Evolutionary conservation across 2,888 invertebrate species (phyloP).

Genomic region (Ectemnius lituratus): DNA sequence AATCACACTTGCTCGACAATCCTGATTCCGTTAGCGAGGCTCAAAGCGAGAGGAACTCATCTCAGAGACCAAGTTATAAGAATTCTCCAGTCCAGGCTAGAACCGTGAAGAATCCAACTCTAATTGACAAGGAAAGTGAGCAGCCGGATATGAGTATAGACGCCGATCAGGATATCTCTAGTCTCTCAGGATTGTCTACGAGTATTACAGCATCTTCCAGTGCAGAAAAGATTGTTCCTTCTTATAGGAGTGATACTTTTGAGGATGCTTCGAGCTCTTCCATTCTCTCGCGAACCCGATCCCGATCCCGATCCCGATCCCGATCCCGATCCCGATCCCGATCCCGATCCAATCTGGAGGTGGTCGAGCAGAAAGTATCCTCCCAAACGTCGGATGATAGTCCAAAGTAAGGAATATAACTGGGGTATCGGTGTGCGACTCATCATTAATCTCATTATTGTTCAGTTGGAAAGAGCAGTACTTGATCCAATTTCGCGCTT

Average conservation of each 20-base stretch:
- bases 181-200: too few relatives aligned
- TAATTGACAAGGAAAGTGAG: not conserved
- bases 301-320: too few relatives aligned
- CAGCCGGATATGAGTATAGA: not conserved
- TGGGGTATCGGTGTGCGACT: too few relatives aligned
- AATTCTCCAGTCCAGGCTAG: not conserved
- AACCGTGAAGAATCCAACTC: not conserved
- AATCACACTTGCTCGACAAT: too few relatives aligned
- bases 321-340: too few relatives aligned
- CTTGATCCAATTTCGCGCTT: not conserved
- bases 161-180: not conserved
- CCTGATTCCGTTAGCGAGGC: not conserved
- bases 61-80: not conserved
- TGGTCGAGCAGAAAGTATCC: too few relatives aligned
- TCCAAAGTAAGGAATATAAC: too few relatives aligned
- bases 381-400: too few relatives aligned
- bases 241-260: conserved; percentile 55
- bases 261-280: conserved; percentile 45
- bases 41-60: not conserved
- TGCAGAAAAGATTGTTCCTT: not conserved
- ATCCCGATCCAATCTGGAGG: too few relatives aligned
- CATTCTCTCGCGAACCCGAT: conserved; percentile 5
- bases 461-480: too few relatives aligned
- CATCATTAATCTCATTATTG: too few relatives aligned
- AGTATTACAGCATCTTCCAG: not conserved